Base-by-base conservation (phyloP, 2,888 invertebrate genomes). In the Fissipunctia ypsillon region DNA sequence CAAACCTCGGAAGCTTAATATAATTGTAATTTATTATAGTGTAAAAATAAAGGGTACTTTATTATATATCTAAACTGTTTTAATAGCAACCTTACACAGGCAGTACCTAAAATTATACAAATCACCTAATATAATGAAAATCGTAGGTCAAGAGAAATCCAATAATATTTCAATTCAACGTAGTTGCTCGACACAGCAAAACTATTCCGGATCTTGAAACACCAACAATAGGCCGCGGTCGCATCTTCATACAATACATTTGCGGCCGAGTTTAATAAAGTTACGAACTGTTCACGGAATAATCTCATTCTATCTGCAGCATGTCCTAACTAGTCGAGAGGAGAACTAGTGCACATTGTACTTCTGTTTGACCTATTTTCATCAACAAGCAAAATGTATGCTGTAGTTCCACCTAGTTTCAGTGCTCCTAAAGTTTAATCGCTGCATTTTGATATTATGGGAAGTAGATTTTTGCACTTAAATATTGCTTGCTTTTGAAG, bases 331-430 rank as follows among this genome's bases (percentile, higher is more conserved):
- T 78, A 48, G 72, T 70, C 72, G 52, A 3, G 45, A 35, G 43
- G 60, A 52, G 64, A 38, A 45, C 66, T 74, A 81, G 79, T 79
- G 63, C 61, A 61, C 64, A 69, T 67, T 68, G 68, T 65, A 64
- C 69, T 76, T 57, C 63, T 66, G 71, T 85, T 65, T 87, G 87
- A 84, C 86, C 86, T 73, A 86, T 87, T 76, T 86, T 54, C 54
- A 71, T 68, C 71, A 61, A 72, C 69, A 70, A 86, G 73, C 69
- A 74, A 71, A 82, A 77, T 79, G 79, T 83, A 48, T 78, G 76
- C 45, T 66, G 67, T 67, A 81, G 69, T 74, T 80, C 63, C 79
- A 87, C 77, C 80, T 72, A 87, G 80, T 87, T 87, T 80, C 45
- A 71, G 59, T 67, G 76, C 54, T 80, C 64, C 65, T 75, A 85